Evolutionary conservation across 2,888 invertebrate species (phyloP).

Genomic region (Aplocera efformata): DNA sequence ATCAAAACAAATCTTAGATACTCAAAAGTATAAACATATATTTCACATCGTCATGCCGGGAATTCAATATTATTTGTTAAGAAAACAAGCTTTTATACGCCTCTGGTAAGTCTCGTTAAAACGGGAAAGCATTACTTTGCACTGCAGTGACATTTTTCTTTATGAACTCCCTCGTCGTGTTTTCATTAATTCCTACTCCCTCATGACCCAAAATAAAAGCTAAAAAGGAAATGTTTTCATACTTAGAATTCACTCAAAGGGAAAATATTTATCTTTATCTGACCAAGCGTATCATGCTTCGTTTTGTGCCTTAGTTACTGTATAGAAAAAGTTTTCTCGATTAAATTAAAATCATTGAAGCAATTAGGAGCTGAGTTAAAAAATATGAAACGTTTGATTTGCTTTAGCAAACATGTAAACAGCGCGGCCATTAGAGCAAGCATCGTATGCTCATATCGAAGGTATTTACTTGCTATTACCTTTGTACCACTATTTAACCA

Average conservation of each 20-base stretch:
- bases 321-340: slow-evolving; percentile 3
- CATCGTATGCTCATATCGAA: slow-evolving; percentile 21
- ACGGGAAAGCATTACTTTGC: slow-evolving; percentile 59
- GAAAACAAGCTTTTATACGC: slow-evolving; percentile 31
- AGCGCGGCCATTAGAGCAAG: slow-evolving; percentile 18
- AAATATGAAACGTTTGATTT: slow-evolving; percentile 12
- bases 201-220: slow-evolving; percentile 49
- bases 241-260: slow-evolving; percentile 29
- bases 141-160: slow-evolving; percentile 72
- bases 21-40: slow-evolving; percentile 33
- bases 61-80: slow-evolving; percentile 27
- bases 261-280: slow-evolving; percentile 25
- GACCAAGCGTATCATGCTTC: slow-evolving; percentile 17
- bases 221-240: slow-evolving; percentile 50
- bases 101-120: slow-evolving; percentile 34
- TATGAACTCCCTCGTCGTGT: slow-evolving; percentile 60
- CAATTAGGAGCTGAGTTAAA: too few relatives aligned
- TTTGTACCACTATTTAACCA: slow-evolving; percentile 19
- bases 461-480: slow-evolving; percentile 26
- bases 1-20: too few relatives aligned
- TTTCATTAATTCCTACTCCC: slow-evolving; percentile 65
- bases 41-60: slow-evolving; percentile 31
- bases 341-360: slow-evolving; percentile 4
- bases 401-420: slow-evolving; percentile 20
- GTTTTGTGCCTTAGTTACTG: slow-evolving; percentile 8